phyloP scores from a whole-genome alignment of 2,113 vertebrate genomes.

The Crotalus viridis region DNA sequence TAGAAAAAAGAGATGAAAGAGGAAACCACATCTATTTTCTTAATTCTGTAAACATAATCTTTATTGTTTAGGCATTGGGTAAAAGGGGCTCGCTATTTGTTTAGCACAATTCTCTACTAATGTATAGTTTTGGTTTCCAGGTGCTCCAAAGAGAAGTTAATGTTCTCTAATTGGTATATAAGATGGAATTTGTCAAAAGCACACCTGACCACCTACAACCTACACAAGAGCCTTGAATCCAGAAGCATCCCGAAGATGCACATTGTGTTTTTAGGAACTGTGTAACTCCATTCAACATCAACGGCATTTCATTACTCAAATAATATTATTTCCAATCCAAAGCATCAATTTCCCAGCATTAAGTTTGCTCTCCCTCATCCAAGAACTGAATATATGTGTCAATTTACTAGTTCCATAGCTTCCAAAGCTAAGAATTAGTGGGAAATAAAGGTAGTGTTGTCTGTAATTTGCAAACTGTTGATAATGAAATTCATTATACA shows the following conservation, averaged over 20 bases:
- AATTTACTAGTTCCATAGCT: neutral
- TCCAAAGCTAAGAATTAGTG: neutral
- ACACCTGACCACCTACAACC: neutral
- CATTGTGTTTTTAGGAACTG: neutral
- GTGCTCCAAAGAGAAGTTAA: neutral
- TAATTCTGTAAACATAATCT: conserved; percentile 2
- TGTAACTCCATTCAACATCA: neutral
- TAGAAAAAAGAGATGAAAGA: neutral
- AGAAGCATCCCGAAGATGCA: neutral
- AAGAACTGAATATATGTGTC: neutral
- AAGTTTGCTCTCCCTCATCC: neutral
- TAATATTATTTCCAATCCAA: neutral
- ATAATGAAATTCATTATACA: neutral
- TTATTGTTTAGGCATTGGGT: neutral
- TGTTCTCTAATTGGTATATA: neutral
- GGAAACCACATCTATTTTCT: neutral
- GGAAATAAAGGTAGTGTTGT: neutral
- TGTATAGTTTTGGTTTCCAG: neutral
- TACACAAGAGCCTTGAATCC: neutral
- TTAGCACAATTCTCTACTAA: neutral
- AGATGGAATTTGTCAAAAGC: neutral
- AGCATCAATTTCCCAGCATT: neutral
- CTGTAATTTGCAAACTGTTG: neutral
- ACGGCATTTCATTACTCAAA: neutral
- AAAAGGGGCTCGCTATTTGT: neutral